Percentiles rank a stretch among this genome's conserved stretches.
These are phyloP conservation scores for Temnothorax nylanderi DNA, from an alignment of 1,140 invertebrate species.

Conservation along the genomic window DNA sequence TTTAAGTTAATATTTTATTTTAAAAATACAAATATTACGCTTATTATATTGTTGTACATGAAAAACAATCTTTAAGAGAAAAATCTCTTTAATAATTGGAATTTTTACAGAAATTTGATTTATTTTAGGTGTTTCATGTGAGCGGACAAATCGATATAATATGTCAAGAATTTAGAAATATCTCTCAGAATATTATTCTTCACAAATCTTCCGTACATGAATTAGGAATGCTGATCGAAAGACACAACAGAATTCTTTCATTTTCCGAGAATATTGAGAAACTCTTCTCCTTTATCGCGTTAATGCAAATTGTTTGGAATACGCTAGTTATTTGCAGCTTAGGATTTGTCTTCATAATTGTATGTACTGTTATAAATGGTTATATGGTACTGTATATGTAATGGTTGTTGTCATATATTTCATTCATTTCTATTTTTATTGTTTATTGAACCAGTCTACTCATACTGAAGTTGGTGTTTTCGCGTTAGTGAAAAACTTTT, in stretches of 20 bases:
- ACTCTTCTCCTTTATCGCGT: slow-evolving; percentile 10
- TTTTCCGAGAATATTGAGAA: slow-evolving; percentile 8
- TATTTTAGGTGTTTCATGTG: slow-evolving; percentile 14
- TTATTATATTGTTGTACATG: neutral
- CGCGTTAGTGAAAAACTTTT: neutral
- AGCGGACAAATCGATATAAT: slow-evolving; percentile 27
- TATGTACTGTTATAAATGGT: neutral
- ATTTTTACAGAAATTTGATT: neutral
- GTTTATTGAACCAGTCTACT: slow-evolving; percentile 7
- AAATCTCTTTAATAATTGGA: neutral
- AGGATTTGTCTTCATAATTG: slow-evolving; percentile 36
- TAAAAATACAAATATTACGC: neutral
- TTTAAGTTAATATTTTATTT: neutral
- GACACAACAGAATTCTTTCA: slow-evolving; percentile 16
- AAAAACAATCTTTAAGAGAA: neutral
- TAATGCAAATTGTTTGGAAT: slow-evolving; percentile 48
- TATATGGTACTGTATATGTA: too few relatives aligned
- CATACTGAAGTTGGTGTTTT: neutral
- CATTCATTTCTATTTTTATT: neutral
- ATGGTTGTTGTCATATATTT: neutral
- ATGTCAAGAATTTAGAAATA: neutral
- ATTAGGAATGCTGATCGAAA: neutral
- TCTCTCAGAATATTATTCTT: neutral
- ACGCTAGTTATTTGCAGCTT: slow-evolving; percentile 30
- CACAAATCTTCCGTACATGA: neutral